A percentile compares a stretch with the other conserved stretches of the same genome.
Evolutionary conservation across 2,888 invertebrate species (phyloP).

Genomic region (Mythimna loreyi): DNA sequence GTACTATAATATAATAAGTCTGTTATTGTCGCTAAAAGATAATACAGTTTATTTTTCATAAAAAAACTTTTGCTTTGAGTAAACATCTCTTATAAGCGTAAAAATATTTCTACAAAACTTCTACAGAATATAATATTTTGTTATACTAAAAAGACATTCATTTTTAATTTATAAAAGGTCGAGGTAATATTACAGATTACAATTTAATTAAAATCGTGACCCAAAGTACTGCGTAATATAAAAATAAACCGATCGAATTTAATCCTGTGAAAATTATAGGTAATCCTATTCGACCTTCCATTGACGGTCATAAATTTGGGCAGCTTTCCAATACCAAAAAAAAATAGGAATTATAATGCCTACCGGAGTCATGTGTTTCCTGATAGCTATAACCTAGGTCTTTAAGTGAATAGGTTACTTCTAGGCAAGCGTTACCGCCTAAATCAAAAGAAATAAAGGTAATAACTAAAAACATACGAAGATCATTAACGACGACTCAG

Average conservation of each 20-base stretch:
- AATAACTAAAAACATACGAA: no score
- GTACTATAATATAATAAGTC: not conserved
- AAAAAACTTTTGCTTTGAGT: not conserved
- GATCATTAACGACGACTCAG: no score
- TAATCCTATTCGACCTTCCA: constrained; percentile 17
- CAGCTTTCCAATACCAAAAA: not conserved
- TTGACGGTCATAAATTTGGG: not conserved
- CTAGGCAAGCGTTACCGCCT: no score
- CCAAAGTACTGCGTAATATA: not conserved
- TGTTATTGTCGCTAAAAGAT: not conserved
- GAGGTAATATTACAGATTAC: constrained; percentile 22
- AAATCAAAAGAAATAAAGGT: no score
- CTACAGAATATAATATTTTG: not conserved
- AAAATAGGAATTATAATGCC: no score
- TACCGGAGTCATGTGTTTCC: no score
- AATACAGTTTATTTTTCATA: constrained; percentile 7
- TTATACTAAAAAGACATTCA: constrained; percentile 13
- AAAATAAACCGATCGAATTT: constrained; percentile 14
- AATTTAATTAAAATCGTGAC: constrained; percentile 50
- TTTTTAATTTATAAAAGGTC: constrained; percentile 35
- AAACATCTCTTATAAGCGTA: not conserved
- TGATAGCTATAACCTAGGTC: no score
- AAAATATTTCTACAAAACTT: constrained; percentile 1
- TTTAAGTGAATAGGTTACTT: no score
- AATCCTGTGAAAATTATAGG: constrained; percentile 23